Conservation (phyloP, 2,797 vertebrate species). For the Pygocentrus nattereri region DNA sequence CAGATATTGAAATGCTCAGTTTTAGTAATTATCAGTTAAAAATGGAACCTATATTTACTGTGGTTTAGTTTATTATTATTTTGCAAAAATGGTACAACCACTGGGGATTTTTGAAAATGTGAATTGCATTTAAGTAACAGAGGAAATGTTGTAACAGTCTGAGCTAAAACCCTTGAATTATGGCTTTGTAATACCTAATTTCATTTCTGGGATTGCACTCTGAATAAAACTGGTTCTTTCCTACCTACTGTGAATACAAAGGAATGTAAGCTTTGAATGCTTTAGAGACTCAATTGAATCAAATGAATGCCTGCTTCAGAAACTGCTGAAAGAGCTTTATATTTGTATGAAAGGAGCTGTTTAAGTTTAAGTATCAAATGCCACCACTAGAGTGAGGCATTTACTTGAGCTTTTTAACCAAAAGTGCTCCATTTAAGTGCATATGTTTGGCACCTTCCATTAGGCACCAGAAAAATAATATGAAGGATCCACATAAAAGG, state of each 20-base stretch:
- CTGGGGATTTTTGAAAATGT: not conserved
- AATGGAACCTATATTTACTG: too few species aligned
- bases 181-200: too few species aligned
- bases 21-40: too few species aligned
- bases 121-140: not conserved
- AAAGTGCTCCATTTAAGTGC: not conserved
- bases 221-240: slow-evolving; percentile 6
- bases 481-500: too few species aligned
- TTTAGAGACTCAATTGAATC: not conserved
- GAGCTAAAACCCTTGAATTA: not conserved
- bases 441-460: too few species aligned
- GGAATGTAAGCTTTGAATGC: not conserved
- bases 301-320: not conserved
- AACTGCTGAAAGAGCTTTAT: not conserved
- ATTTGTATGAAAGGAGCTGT: not conserved
- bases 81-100: too few species aligned
- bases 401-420: not conserved
- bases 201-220: not conserved
- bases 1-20: too few species aligned
- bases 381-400: slow-evolving; percentile 62
- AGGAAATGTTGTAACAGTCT: not conserved
- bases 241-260: not conserved
- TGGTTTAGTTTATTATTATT: too few species aligned
- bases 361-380: not conserved
- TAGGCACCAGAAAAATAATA: too few species aligned